Base-by-base conservation (phyloP, 1,140 invertebrate genomes). In the Drosophila funebris region DNA sequence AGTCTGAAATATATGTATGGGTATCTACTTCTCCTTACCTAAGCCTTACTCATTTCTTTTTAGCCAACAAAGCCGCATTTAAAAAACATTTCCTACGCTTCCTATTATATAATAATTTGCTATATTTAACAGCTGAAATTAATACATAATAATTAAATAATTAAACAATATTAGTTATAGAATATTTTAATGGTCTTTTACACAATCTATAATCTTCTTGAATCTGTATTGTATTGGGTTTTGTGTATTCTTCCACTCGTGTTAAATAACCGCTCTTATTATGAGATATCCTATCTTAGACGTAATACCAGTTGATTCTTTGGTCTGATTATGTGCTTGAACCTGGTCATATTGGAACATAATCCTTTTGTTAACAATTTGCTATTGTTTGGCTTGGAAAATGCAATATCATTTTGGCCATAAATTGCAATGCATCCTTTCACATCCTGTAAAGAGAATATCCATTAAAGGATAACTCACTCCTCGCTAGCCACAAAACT, bases 381-480 rank as follows among this genome's bases (percentile, higher is more conserved):
- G 0, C 36, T 20, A 16, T 70, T 70, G 50, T 46, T 36, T n/a
- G n/a, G n/a, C 5, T 0, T 14, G 24, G 9, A 71, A 71, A 56
- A 43, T 71, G 68, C 68, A 33, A 20, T 16, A 64, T 71, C 68
- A 71, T 64, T 56, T 27, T n/a, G 14, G 13, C 6, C 37, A 46
- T 46, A 31, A 16, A 22, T 36, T 69, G 18, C 68, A 57, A 39
- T 48, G 58, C 27, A 68, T 27, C 43, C 22, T 53, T 68, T 60
- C 9, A 37, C 44, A 68, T 68, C 66, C 64, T 60, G 58, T 67
- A n/a, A 13, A 31, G 11, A n/a, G n/a, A 24, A n/a, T 56, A 48
- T 31, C 56, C 41, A 77, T 77, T 69, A 54, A 60, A 67, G 76
- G 67, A 68, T 68, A 44, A 77, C 62, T 77, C 74, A 78, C 74